Percentiles rank a stretch among this genome's conserved stretches.
These are phyloP conservation scores for Pampus argenteus DNA, from an alignment of 2,797 vertebrate genomes.

Conservation along the genomic window DNA sequence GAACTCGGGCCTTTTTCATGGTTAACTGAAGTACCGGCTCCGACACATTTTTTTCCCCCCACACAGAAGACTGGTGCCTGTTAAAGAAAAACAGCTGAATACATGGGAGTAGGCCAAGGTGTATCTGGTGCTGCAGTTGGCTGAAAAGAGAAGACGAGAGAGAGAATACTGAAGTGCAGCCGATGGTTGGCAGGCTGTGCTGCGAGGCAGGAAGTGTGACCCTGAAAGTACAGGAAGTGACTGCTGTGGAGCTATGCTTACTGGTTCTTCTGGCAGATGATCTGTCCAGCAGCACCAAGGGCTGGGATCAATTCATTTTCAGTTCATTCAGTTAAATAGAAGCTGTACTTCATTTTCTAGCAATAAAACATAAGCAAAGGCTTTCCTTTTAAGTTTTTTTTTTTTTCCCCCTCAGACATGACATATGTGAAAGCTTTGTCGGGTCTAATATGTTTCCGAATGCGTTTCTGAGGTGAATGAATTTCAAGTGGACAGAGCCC, in stretches of 20 bases:
- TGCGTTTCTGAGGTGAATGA: neutral
- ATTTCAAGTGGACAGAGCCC: neutral
- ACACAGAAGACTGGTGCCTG: conserved; percentile 18
- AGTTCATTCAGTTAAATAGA: neutral
- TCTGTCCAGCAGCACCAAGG: conserved; percentile 30
- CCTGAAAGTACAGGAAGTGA: conserved; percentile 71
- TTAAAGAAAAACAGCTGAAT: conserved; percentile 62
- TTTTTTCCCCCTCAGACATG: neutral
- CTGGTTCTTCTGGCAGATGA: conserved; percentile 12
- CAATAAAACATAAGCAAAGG: neutral
- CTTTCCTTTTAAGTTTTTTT: neutral
- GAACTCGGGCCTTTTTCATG: conserved; percentile 22
- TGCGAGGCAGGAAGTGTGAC: conserved; percentile 75
- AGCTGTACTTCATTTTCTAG: conserved; percentile 7
- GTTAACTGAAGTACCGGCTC: conserved; percentile 26
- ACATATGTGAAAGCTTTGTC: neutral
- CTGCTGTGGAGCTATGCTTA: conserved; percentile 57
- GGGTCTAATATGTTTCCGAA: neutral
- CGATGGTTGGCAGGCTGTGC: conserved; percentile 48
- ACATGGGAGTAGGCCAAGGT: conserved; percentile 9
- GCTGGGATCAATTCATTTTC: conserved; percentile 36
- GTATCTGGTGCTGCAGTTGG: conserved; percentile 33
- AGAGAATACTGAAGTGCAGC: conserved; percentile 29
- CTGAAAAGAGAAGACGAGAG: conserved; percentile 33
- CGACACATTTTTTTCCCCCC: conserved; percentile 17